These are phyloP conservation scores for Brachionus plicatilis DNA, from an alignment of 1,140 invertebrate species.

Conservation along the genomic window DNA sequence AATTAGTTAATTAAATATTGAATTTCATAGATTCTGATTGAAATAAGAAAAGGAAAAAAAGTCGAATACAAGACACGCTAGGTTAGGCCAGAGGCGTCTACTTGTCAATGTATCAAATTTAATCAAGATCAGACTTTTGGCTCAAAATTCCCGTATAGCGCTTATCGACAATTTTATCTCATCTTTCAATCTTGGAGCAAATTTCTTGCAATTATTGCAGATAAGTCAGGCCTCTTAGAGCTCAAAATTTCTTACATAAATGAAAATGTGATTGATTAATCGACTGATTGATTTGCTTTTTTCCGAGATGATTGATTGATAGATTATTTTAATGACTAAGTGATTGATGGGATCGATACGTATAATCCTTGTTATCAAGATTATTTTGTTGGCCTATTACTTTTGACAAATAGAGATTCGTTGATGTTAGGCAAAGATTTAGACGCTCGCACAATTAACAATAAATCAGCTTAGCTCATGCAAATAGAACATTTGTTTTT, in stretches of 20 bases:
- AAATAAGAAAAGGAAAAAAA: not conserved
- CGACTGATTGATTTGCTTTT: slow-evolving; percentile 17
- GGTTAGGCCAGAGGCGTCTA: not conserved
- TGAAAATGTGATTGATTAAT: slow-evolving; percentile 25
- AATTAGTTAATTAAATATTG: not conserved
- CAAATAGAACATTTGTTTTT: not conserved
- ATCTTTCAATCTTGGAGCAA: slow-evolving; percentile 1
- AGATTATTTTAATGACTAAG: slow-evolving; percentile 23
- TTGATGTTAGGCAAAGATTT: not conserved
- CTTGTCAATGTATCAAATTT: not conserved
- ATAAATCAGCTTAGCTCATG: not conserved
- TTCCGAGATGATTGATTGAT: slow-evolving; percentile 1
- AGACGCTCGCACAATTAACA: not conserved
- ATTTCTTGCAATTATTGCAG: not conserved
- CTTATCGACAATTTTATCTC: not conserved
- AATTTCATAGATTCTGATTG: not conserved
- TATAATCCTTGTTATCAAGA: slow-evolving; percentile 17
- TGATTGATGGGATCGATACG: slow-evolving; percentile 19
- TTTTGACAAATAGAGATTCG: slow-evolving; percentile 3
- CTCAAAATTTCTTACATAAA: slow-evolving; percentile 6
- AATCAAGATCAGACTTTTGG: not conserved
- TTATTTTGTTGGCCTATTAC: not conserved
- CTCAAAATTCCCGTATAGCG: not conserved
- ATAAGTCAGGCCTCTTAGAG: not conserved
- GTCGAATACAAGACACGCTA: not conserved